These are phyloP conservation scores for Semaprochilodus insignis DNA, from an alignment of 2,797 vertebrate genomes.

Conservation along the genomic window DNA sequence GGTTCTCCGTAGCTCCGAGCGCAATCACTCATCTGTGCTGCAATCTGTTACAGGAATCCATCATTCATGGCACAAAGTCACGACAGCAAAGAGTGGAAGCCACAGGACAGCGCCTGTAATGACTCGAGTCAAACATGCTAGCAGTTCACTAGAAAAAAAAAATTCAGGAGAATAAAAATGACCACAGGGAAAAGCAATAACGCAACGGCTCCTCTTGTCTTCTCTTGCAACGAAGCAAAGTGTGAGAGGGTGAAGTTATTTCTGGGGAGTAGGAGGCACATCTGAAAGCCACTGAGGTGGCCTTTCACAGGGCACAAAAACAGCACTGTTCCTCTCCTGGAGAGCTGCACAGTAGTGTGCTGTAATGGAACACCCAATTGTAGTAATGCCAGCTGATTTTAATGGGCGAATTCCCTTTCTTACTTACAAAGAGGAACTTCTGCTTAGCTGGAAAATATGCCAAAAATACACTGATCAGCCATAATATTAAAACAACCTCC, in stretches of 20 bases:
- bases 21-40: constrained; percentile 68
- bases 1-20: constrained; percentile 60
- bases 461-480: background rate
- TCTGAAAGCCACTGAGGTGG: constrained; percentile 35
- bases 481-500: no score
- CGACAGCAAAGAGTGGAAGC: constrained; percentile 58
- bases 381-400: background rate
- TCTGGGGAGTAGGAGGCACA: constrained; percentile 39
- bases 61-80: constrained; percentile 67
- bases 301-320: constrained; percentile 44
- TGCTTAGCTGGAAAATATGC: background rate
- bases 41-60: constrained; percentile 68
- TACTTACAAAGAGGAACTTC: background rate
- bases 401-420: background rate
- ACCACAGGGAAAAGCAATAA: constrained; percentile 2
- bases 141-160: constrained; percentile 30
- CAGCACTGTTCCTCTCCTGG: constrained; percentile 38
- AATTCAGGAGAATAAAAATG: constrained; percentile 37
- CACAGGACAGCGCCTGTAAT: constrained; percentile 56
- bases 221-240: background rate
- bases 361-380: constrained; percentile 17
- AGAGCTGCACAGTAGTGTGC: background rate
- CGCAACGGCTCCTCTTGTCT: background rate
- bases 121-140: constrained; percentile 59
- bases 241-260: constrained; percentile 22